Evolutionary conservation across 2,888 invertebrate species (phyloP).

Genomic region (Lumbricus terrestris): DNA sequence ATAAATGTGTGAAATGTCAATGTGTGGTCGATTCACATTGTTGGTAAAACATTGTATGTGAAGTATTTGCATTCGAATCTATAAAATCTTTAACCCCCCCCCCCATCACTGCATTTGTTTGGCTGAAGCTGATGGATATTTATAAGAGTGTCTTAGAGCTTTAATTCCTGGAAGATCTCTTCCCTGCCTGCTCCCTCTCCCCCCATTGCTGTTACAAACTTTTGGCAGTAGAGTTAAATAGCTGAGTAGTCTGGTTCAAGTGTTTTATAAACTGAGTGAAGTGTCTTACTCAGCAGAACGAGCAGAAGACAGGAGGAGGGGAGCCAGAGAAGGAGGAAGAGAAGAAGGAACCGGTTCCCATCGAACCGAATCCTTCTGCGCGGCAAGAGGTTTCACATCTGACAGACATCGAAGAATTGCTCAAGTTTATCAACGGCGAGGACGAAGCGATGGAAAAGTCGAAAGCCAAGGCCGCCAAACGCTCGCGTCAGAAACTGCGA

Average conservation of each 20-base stretch:
- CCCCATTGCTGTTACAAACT: not conserved
- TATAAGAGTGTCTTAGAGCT: not conserved
- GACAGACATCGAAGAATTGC: conserved; percentile 65
- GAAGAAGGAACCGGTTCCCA: not conserved
- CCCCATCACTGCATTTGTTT: not conserved
- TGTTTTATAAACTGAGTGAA: not conserved
- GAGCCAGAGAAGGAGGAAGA: not conserved
- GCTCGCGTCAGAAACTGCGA: conserved; percentile 14
- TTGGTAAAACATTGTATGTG: not conserved
- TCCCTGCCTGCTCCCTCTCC: too few relatives aligned
- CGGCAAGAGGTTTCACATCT: not conserved
- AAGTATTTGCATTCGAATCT: not conserved
- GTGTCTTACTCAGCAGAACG: not conserved
- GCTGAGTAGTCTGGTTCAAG: not conserved
- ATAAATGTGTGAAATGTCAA: not conserved
- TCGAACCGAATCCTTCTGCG: not conserved
- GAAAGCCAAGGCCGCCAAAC: conserved; percentile 22
- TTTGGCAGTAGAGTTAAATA: too few relatives aligned
- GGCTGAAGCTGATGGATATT: not conserved
- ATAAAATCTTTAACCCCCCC: not conserved
- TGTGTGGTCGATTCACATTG: not conserved
- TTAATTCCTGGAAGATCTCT: not conserved
- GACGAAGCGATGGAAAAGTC: conserved; percentile 43
- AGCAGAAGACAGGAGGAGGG: not conserved
- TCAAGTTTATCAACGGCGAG: conserved; percentile 75